Evolutionary conservation across 2,797 vertebrate genomes (phyloP).

Genomic region (Gambusia yucatana): DNA sequence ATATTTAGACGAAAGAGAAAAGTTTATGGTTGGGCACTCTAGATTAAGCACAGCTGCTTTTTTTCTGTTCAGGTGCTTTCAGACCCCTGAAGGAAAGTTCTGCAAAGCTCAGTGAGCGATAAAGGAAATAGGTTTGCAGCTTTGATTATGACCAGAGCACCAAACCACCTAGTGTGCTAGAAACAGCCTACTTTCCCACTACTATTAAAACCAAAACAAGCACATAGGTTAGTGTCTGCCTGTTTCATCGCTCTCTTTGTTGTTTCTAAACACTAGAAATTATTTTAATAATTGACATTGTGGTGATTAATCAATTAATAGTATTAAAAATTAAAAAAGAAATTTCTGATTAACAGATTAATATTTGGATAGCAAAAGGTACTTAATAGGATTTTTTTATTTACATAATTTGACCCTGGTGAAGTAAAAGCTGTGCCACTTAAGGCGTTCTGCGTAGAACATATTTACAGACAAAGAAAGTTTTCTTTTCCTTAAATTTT

Average conservation of each 20-base stretch:
- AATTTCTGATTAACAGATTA: too few species aligned
- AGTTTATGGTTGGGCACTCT: neutral
- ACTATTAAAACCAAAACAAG: neutral
- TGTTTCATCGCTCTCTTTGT: neutral
- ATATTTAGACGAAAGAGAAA: neutral
- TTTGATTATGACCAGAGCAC: slow-evolving; percentile 5
- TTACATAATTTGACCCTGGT: too few species aligned
- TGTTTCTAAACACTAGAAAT: neutral
- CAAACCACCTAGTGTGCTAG: neutral
- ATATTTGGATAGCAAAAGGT: too few species aligned
- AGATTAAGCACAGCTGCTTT: slow-evolving; percentile 3
- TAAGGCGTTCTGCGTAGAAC: too few species aligned
- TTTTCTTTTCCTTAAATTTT: too few species aligned
- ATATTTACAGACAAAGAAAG: too few species aligned
- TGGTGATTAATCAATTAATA: too few species aligned
- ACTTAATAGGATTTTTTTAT: too few species aligned
- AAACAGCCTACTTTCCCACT: neutral
- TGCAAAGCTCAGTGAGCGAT: neutral
- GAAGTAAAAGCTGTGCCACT: too few species aligned
- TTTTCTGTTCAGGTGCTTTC: slow-evolving; percentile 26
- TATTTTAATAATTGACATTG: too few species aligned
- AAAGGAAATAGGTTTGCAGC: neutral
- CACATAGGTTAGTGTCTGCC: neutral
- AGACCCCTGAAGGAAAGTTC: slow-evolving; percentile 35
- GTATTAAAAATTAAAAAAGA: too few species aligned